Evolutionary conservation across 2,797 vertebrate genomes (phyloP).

Genomic region (Tachyglossus aculeatus): DNA sequence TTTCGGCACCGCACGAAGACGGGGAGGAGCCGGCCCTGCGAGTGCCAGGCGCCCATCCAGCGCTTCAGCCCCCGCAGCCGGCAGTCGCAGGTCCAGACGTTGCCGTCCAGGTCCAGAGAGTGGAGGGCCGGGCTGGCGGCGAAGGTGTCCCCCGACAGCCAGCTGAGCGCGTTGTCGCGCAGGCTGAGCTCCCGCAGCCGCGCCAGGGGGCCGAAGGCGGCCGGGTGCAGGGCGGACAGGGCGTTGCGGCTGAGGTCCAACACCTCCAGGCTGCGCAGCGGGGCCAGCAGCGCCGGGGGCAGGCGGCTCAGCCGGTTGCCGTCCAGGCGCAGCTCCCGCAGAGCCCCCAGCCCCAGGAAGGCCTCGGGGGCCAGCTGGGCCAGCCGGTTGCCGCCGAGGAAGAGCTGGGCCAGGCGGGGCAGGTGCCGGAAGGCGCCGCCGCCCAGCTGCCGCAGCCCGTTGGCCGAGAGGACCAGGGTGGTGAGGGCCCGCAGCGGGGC

Average conservation of each 20-base stretch:
- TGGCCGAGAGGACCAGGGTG: conserved; percentile 87
- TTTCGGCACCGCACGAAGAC: conserved; percentile 87
- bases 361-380: conserved; percentile 78
- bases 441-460: conserved; percentile 82
- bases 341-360: conserved; percentile 80
- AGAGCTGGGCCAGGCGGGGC: conserved; percentile 82
- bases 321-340: conserved; percentile 87
- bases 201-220: conserved; percentile 78
- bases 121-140: conserved; percentile 82
- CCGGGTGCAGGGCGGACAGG: conserved; percentile 77
- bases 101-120: conserved; percentile 88
- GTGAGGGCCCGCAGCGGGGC: conserved; percentile 82
- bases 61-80: conserved; percentile 82
- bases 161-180: conserved; percentile 84
- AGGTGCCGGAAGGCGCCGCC: conserved; percentile 86
- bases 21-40: conserved; percentile 85
- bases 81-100: conserved; percentile 94
- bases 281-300: conserved; percentile 81
- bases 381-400: conserved; percentile 87
- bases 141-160: conserved; percentile 83
- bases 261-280: conserved; percentile 82
- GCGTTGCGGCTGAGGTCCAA: conserved; percentile 88
- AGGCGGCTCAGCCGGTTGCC: conserved; percentile 86
- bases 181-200: conserved; percentile 85
- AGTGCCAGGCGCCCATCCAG: conserved; percentile 86